phyloP scores from a whole-genome alignment of 92 coral and sea anemone species.

The Pocillopora grandis region DNA sequence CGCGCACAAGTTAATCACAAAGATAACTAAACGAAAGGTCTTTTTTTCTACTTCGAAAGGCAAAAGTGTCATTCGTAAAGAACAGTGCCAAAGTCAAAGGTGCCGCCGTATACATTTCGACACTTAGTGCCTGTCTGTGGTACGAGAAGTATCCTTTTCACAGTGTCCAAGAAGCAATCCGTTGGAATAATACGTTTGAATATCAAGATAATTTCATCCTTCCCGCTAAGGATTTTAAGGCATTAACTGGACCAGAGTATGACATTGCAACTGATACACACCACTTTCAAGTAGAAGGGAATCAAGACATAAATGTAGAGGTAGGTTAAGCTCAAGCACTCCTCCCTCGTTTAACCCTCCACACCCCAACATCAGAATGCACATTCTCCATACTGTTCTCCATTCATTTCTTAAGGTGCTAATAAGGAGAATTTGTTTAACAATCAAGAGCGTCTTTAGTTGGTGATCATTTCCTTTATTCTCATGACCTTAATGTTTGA shows the following conservation, averaged over 20 bases:
- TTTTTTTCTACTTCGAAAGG: slow-evolving; percentile 39
- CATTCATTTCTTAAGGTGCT: no score
- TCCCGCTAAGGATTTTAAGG: slow-evolving; percentile 20
- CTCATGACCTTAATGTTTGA: no score
- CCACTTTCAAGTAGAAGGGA: slow-evolving; percentile 28
- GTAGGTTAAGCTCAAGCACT: neutral
- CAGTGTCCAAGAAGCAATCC: slow-evolving; percentile 67
- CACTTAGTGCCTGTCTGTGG: slow-evolving; percentile 86
- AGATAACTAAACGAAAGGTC: neutral
- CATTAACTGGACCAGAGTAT: slow-evolving; percentile 59
- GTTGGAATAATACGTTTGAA: slow-evolving; percentile 75
- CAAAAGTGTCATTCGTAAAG: slow-evolving; percentile 70
- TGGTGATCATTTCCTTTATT: no score
- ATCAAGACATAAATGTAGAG: slow-evolving; percentile 1
- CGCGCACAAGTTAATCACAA: neutral
- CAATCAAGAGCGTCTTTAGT: no score
- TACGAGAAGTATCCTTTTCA: slow-evolving; percentile 64
- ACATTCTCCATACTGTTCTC: no score
- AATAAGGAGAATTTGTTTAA: no score
- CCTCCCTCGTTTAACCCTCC: no score
- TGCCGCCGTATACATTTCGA: slow-evolving; percentile 80
- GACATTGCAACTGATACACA: slow-evolving; percentile 89
- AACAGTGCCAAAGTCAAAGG: slow-evolving; percentile 89
- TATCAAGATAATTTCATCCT: slow-evolving; percentile 70
- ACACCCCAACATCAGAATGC: no score